These are phyloP conservation scores for Potamarius usumacintae DNA, from an alignment of 2,113 vertebrate species.

Conservation along the genomic window DNA sequence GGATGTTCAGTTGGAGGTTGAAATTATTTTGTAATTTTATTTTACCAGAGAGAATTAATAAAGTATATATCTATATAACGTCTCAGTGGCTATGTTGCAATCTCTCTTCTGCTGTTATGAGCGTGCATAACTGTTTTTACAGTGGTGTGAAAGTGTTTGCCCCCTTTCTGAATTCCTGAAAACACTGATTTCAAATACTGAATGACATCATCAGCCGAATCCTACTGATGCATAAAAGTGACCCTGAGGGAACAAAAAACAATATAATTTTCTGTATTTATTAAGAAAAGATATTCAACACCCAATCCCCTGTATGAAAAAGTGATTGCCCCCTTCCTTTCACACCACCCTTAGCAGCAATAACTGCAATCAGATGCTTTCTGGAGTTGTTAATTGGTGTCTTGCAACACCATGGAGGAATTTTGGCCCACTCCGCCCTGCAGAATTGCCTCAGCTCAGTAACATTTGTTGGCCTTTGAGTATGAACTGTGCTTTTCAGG, in stretches of 20 bases:
- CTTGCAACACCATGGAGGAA: neutral
- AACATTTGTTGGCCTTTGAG: too few relatives aligned
- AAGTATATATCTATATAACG: conserved; percentile 82
- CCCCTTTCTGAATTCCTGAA: neutral
- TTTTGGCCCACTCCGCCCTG: neutral
- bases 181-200: neutral
- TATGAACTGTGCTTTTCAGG: neutral
- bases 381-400: neutral
- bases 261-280: neutral
- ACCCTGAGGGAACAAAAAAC: neutral
- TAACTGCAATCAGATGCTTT: neutral
- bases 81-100: conserved; percentile 58
- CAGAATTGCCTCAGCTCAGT: neutral
- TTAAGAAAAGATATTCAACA: neutral
- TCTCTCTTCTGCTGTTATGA: neutral
- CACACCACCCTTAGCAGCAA: neutral
- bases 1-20: conserved; percentile 77
- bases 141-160: neutral
- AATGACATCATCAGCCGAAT: neutral
- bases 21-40: conserved; percentile 87
- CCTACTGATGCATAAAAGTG: too few relatives aligned
- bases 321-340: neutral
- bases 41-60: conserved; percentile 84
- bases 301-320: neutral
- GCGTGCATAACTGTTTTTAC: neutral